A percentile compares a stretch with the other conserved stretches of the same genome.
Evolutionary conservation across 2,113 vertebrate genomes (phyloP).

Genomic region (Irena cyanogastra): DNA sequence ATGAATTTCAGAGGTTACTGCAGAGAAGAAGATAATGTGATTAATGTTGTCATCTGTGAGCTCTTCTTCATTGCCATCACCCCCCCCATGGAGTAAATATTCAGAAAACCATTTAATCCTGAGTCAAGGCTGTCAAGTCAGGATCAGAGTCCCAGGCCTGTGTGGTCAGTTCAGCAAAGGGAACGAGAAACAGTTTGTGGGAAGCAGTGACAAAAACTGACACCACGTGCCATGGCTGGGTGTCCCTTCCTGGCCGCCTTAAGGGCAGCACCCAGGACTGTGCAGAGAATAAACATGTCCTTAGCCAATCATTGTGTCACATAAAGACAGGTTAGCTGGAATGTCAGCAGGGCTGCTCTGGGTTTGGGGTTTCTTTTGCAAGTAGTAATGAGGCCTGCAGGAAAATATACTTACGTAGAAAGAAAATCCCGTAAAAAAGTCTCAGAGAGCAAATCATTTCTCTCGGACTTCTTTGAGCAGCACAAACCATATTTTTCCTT

Average conservation of each 20-base stretch:
- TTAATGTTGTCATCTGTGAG: neutral
- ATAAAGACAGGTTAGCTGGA: neutral
- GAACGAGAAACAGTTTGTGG: neutral
- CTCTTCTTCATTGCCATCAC: neutral
- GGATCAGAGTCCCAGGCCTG: neutral
- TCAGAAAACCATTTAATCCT: neutral
- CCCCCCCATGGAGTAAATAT: neutral
- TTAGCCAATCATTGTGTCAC: neutral
- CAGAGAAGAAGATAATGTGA: neutral
- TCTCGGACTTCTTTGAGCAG: neutral
- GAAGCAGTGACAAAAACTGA: neutral
- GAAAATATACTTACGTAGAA: neutral
- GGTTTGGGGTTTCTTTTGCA: neutral
- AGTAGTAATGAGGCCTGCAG: neutral
- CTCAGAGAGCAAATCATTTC: neutral
- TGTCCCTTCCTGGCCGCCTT: neutral
- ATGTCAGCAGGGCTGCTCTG: neutral
- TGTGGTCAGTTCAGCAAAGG: neutral
- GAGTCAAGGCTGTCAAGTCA: neutral
- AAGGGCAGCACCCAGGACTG: no score
- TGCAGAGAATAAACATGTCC: neutral
- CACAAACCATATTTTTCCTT: neutral
- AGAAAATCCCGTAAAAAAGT: neutral
- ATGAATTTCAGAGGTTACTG: neutral
- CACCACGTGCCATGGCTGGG: fast-evolving